Conservation (phyloP, 2,888 invertebrate species). For the Lithosia quadra region DNA sequence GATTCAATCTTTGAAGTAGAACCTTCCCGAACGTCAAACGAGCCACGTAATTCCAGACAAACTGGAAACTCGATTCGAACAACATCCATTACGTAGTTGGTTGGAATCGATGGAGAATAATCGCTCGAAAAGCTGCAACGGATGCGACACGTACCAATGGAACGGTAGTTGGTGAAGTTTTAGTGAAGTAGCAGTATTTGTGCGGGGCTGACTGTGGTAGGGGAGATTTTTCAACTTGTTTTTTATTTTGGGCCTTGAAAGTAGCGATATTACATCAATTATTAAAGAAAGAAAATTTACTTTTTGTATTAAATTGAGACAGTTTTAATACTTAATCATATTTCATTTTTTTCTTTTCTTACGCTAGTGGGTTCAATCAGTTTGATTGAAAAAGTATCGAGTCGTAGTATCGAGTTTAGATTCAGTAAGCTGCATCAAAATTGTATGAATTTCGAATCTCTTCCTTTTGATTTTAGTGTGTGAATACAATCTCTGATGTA, state of each 20-base stretch:
- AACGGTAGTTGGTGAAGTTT: conserved; percentile 45
- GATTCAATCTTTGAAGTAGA: conserved; percentile 50
- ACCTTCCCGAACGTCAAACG: conserved; percentile 42
- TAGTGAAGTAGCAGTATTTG: conserved; percentile 23
- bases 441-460: too few relatives aligned
- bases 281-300: too few relatives aligned
- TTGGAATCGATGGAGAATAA: conserved; percentile 38
- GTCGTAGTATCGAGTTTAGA: too few relatives aligned
- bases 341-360: too few relatives aligned
- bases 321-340: too few relatives aligned
- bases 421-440: too few relatives aligned
- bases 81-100: conserved; percentile 50
- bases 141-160: conserved; percentile 43
- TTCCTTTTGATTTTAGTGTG: too few relatives aligned
- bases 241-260: conserved; percentile 31
- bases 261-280: too few relatives aligned
- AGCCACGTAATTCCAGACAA: conserved; percentile 44
- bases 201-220: conserved; percentile 25
- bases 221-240: conserved; percentile 45
- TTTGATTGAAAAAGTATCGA: too few relatives aligned
- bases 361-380: too few relatives aligned
- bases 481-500: too few relatives aligned
- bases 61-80: conserved; percentile 47
- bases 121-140: conserved; percentile 47
- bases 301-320: too few relatives aligned